These are phyloP conservation scores for Enteromius radiatus DNA, from an alignment of 2,797 vertebrate genomes.

Conservation along the genomic window DNA sequence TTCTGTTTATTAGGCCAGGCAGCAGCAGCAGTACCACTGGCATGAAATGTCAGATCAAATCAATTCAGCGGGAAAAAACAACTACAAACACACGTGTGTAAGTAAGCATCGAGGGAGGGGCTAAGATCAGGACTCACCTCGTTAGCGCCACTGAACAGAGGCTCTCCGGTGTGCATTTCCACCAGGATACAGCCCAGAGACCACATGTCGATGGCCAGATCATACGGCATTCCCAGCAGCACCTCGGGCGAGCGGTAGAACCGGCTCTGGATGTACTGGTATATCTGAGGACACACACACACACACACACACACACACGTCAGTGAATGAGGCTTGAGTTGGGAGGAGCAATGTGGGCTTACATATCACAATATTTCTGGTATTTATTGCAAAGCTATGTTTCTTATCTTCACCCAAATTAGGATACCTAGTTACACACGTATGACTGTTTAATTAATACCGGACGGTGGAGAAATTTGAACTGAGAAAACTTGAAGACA, in stretches of 20 bases:
- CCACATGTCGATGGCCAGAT: constrained; percentile 94
- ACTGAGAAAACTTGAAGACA: too few species aligned
- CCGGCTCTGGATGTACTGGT: constrained; percentile 93
- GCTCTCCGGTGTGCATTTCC: constrained; percentile 93
- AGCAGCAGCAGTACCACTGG: neutral
- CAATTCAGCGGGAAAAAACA: too few species aligned
- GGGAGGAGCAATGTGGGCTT: too few species aligned
- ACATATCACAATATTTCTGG: neutral
- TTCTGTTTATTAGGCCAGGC: neutral
- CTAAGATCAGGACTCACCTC: constrained; percentile 73
- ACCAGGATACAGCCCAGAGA: constrained; percentile 92
- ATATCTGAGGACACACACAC: constrained; percentile 79
- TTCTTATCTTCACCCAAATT: neutral
- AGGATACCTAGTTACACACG: neutral
- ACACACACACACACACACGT: neutral
- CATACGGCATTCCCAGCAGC: constrained; percentile 92
- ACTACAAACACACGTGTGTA: neutral
- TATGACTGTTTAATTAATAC: too few species aligned
- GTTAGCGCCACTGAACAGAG: constrained; percentile 90
- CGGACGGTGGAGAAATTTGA: too few species aligned
- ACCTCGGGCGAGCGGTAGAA: constrained; percentile 93
- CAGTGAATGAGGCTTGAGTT: neutral
- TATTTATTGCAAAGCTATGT: neutral
- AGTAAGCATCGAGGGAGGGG: neutral
- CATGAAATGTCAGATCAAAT: neutral